Evolutionary conservation across 92 coral and sea anemone species (phyloP), one percentile per base, ranked within the genome.

Genomic region (Zoanthus sansibaricus): DNA sequence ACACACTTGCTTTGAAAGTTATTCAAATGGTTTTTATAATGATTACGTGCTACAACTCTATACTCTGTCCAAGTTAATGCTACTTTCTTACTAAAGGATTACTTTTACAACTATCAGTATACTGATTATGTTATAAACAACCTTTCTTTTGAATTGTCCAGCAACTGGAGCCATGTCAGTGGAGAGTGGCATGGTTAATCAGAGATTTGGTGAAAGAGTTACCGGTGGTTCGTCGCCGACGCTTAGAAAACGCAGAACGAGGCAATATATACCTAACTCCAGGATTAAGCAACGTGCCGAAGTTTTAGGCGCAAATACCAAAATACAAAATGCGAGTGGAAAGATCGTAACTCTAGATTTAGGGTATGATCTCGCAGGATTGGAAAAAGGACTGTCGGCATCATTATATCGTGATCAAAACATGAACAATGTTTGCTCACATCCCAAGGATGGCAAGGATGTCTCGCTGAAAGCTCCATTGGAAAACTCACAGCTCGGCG

Each of bases 221-320:
- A 93, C 84, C 79, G 83, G 94, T 30, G 98, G 98, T 1, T 87
- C 87, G 70, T 92, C 95, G 21, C 98, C 98, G 15, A 91, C 92
- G 8, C 79, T 90, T 14, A 82, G 98, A 84, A 84, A 90, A 87
- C 88, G 98, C 42, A 73, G 98, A 66, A 94, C 98, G 7, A 72
- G 96, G 72, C 94, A 93, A 79, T 94, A 94, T 64, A 80, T 94
- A 21, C 98, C 98, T 42, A 91, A 87, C 78, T 91, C 95, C 16
- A 86, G 90, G 37, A 51, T 86, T 9, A 84, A 75, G 20, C 90
- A 82, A 76, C 89, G 91, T 0, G 46, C 18, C 13, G 75, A 80
- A 14, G 88, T 76, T 17, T 72, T 64, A 21, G 66, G 1, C 46
- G 86, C 77, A 52, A 67, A 74, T 55, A 76, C 66, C 10, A 18